These are phyloP conservation scores for Alentia gelatinosa DNA, from an alignment of 2,888 invertebrate genomes.

Conservation along the genomic window DNA sequence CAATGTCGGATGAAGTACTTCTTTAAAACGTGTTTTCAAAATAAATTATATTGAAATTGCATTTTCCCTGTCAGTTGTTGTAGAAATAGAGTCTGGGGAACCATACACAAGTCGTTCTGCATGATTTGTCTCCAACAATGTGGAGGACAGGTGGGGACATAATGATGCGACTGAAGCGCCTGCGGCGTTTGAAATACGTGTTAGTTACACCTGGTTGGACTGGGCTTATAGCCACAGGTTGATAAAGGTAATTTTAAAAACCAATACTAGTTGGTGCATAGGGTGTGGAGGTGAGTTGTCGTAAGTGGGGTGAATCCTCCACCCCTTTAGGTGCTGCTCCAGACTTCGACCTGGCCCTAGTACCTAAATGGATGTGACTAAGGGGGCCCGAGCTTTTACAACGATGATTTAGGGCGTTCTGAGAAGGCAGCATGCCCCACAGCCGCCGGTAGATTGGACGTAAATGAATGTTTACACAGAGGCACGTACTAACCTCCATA, in stretches of 20 bases:
- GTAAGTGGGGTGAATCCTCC: neutral
- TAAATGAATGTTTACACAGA: slow-evolving; percentile 14
- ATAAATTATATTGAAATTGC: too few relatives aligned
- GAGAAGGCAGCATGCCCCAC: neutral
- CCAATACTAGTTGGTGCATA: too few relatives aligned
- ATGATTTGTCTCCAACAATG: too few relatives aligned
- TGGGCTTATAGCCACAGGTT: neutral
- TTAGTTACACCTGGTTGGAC: neutral
- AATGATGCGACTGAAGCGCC: too few relatives aligned
- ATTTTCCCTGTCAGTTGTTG: too few relatives aligned
- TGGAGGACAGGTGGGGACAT: too few relatives aligned
- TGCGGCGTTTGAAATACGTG: too few relatives aligned
- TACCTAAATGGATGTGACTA: neutral
- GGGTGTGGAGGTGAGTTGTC: neutral
- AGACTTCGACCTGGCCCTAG: neutral
- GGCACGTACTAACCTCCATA: neutral
- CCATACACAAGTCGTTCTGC: too few relatives aligned
- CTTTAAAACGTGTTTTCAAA: too few relatives aligned
- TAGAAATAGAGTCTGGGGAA: too few relatives aligned
- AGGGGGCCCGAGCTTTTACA: neutral
- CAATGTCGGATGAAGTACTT: too few relatives aligned
- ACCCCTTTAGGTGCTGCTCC: too few relatives aligned
- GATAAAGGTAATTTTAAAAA: neutral
- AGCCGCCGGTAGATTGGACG: neutral
- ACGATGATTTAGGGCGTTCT: neutral